Percentiles rank a stretch among this genome's conserved stretches.
Evolutionary conservation across 2,888 invertebrate species (phyloP).

Genomic region (Leucophenga montana): DNA sequence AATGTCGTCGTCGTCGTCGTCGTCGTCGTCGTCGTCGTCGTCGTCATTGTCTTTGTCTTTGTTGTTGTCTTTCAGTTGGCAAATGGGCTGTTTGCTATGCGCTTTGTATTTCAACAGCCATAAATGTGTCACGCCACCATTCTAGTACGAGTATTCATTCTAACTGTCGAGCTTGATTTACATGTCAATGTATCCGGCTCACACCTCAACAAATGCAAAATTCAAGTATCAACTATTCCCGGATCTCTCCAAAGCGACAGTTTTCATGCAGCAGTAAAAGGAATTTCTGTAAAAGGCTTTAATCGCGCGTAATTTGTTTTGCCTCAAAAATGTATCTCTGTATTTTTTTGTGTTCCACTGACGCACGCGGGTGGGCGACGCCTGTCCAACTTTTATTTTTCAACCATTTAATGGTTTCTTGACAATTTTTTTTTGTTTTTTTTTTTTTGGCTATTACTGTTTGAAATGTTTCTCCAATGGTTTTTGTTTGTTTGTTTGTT

Average conservation of each 20-base stretch:
- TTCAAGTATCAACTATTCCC: constrained; percentile 42
- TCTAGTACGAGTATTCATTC: no score
- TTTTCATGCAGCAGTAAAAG: constrained; percentile 1
- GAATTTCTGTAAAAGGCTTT: constrained; percentile 7
- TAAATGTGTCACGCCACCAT: no score
- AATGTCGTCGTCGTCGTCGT: no score
- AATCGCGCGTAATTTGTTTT: not conserved
- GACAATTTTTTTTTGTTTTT: not conserved
- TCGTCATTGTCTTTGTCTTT: no score
- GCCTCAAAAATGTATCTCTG: not conserved
- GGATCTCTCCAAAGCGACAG: constrained; percentile 43
- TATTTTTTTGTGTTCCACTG: not conserved
- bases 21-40: no score
- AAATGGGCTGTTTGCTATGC: not conserved
- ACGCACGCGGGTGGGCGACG: not conserved
- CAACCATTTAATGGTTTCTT: not conserved
- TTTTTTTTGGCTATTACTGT: no score
- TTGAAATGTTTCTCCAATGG: no score
- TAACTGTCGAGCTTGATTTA: constrained; percentile 37
- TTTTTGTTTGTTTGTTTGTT: not conserved
- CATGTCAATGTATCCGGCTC: constrained; percentile 64
- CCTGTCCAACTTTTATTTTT: not conserved
- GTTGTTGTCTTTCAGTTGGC: no score
- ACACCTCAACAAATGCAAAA: not conserved
- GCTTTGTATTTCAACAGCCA: constrained; percentile 23